Evolutionary conservation across 2,113 vertebrate genomes (phyloP).

Genomic region (Bostrychus sinensis): DNA sequence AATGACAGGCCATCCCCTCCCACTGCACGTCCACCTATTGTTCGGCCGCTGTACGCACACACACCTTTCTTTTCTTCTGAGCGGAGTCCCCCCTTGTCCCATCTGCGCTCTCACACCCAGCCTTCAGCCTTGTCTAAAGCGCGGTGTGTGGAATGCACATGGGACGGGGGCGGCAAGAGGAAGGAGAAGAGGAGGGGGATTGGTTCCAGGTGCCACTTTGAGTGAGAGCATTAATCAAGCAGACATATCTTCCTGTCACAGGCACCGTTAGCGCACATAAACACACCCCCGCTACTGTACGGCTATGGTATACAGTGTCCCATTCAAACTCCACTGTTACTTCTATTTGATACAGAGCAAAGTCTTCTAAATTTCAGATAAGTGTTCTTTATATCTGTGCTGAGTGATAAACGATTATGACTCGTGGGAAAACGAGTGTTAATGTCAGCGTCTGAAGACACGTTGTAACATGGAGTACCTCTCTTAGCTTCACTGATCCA

Average conservation of each 20-base stretch:
- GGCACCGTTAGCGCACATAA: conserved; percentile 43
- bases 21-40: conserved; percentile 64
- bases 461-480: conserved; percentile 30
- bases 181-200: conserved; percentile 43
- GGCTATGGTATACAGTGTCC: not conserved
- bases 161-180: conserved; percentile 36
- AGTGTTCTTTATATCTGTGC: not conserved
- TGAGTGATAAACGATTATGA: conserved; percentile 17
- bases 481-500: conserved; percentile 30
- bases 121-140: conserved; percentile 38
- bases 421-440: conserved; percentile 21
- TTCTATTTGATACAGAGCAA: not conserved
- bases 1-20: conserved; percentile 65
- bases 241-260: conserved; percentile 69
- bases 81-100: conserved; percentile 40
- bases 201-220: conserved; percentile 78
- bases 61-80: conserved; percentile 69
- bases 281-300: conserved; percentile 7
- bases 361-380: conserved; percentile 6
- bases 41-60: conserved; percentile 41
- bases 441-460: conserved; percentile 25
- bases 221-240: conserved; percentile 81
- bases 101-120: conserved; percentile 59
- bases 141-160: conserved; percentile 50
- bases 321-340: not conserved